Evolutionary conservation across 2,113 vertebrate genomes (phyloP).

Genomic region (Myrmecobius fasciatus): DNA sequence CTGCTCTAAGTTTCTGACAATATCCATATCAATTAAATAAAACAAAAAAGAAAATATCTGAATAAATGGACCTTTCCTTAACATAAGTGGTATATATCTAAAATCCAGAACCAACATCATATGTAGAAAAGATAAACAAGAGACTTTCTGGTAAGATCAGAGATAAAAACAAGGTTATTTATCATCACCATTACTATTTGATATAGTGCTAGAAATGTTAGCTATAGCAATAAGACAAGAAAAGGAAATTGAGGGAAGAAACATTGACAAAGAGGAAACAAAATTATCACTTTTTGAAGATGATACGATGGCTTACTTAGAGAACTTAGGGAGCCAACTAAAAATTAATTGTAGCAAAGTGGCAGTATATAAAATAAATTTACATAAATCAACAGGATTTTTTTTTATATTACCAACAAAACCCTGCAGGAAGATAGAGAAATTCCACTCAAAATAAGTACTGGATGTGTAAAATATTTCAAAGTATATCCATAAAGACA

Average conservation of each 20-base stretch:
- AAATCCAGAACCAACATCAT: not conserved
- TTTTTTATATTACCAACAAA: conserved; percentile 4
- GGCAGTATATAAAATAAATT: not conserved
- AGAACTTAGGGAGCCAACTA: not conserved
- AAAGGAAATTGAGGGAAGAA: conserved; percentile 8
- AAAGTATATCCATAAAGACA: not conserved
- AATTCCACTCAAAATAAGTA: not conserved
- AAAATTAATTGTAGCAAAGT: not conserved
- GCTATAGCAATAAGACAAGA: not conserved
- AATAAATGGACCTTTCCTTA: not conserved
- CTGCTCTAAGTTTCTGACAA: conserved; percentile 8
- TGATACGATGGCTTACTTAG: not conserved
- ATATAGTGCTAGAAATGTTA: not conserved
- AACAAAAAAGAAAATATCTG: not conserved
- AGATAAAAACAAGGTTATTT: not conserved
- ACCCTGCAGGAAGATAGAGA: not conserved
- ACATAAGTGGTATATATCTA: not conserved
- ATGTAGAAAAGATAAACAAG: not conserved
- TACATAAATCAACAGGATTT: not conserved
- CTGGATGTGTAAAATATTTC: not conserved
- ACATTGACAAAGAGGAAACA: not conserved
- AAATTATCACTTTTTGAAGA: not conserved
- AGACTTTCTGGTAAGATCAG: not conserved
- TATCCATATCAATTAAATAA: not conserved
- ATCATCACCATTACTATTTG: not conserved